Percentiles rank a stretch among this genome's conserved stretches.
phyloP scores from a whole-genome alignment of 2,888 invertebrate genomes.

The Corbicula japonica region DNA sequence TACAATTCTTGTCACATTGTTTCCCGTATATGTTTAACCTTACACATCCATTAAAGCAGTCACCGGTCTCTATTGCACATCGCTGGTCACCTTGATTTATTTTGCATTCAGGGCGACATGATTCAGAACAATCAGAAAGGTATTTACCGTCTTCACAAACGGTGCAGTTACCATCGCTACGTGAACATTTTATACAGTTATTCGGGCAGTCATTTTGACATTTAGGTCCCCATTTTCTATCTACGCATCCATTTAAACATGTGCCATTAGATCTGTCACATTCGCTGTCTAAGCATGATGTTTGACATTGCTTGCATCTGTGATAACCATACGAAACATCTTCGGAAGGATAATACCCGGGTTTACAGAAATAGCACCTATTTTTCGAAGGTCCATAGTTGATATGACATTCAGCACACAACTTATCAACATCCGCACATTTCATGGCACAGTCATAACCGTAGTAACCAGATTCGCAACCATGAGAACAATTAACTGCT shows the following conservation, averaged over 20 bases:
- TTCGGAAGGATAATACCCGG: background rate
- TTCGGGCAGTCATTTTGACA: background rate
- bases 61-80: background rate
- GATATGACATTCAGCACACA: background rate
- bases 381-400: background rate
- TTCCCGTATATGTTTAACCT: background rate
- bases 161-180: background rate
- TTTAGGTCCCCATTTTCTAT: background rate
- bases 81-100: background rate
- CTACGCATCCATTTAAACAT: background rate
- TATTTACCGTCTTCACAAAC: background rate
- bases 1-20: slow-evolving; percentile 3
- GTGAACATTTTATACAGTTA: background rate
- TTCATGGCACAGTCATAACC: background rate
- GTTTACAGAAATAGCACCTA: background rate
- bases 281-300: background rate
- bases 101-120: background rate
- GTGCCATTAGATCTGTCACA: background rate
- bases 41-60: background rate
- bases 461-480: slow-evolving; percentile 4
- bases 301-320: background rate
- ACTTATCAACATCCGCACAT: background rate
- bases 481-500: background rate
- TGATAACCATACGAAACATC: background rate
- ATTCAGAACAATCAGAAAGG: background rate